Evolutionary conservation across 1,140 invertebrate genomes (phyloP).

Genomic region (Pantala flavescens): DNA sequence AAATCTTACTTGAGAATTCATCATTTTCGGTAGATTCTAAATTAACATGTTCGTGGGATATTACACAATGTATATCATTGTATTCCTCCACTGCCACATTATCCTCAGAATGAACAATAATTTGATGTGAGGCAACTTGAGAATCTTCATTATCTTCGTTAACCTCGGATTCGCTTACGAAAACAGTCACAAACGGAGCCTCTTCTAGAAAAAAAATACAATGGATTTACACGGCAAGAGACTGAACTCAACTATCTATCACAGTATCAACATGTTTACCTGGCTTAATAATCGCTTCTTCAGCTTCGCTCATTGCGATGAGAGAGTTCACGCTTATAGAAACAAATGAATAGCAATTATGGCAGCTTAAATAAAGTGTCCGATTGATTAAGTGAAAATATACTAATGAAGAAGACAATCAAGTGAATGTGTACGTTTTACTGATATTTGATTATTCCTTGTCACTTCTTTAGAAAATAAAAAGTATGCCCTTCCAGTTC

Average conservation of each 20-base stretch:
- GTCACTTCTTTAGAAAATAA: no score
- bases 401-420: no score
- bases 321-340: background rate
- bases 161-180: background rate
- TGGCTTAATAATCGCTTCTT: background rate
- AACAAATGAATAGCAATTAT: no score
- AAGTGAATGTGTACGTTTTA: no score
- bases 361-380: no score
- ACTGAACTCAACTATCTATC: background rate
- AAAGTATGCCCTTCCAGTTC: no score
- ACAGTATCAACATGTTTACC: background rate
- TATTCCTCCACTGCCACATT: background rate
- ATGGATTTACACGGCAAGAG: no score
- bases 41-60: background rate
- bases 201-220: background rate
- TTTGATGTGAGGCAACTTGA: background rate
- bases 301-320: constrained; percentile 7
- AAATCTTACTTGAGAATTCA: background rate
- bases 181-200: background rate
- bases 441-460: no score
- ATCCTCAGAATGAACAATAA: background rate
- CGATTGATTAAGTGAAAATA: no score
- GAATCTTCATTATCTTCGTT: background rate
- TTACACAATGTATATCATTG: constrained; percentile 2
- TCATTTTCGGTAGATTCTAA: background rate